phyloP scores from a whole-genome alignment of 2,888 invertebrate genomes.

The Caenorhabditis virilis region DNA sequence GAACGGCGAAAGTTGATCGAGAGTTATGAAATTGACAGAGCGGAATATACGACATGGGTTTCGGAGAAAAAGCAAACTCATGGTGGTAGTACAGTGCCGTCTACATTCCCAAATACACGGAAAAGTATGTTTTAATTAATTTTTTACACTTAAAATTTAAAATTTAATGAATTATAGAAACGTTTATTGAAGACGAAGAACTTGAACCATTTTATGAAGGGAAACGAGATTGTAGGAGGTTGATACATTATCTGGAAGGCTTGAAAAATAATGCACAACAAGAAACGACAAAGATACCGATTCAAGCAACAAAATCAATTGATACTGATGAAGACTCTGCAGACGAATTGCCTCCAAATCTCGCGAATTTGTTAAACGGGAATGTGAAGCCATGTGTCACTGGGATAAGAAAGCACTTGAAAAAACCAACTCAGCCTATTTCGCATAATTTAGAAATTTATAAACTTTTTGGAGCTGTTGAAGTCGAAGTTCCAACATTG shows the following conservation, averaged over 20 bases:
- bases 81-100: constrained; percentile 18
- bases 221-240: constrained; percentile 52
- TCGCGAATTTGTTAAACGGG: background rate
- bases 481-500: constrained; percentile 46
- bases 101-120: constrained; percentile 25
- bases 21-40: constrained; percentile 38
- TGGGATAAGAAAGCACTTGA: constrained; percentile 9
- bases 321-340: constrained; percentile 34
- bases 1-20: constrained; percentile 36
- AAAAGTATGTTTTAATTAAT: constrained; percentile 16
- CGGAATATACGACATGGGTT: constrained; percentile 45
- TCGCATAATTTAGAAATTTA: constrained; percentile 55
- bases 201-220: constrained; percentile 61
- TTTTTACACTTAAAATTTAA: background rate
- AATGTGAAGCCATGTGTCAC: background rate
- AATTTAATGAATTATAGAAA: constrained; percentile 33
- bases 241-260: constrained; percentile 51
- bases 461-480: constrained; percentile 49
- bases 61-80: constrained; percentile 12
- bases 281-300: background rate
- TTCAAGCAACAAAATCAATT: constrained; percentile 3
- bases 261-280: constrained; percentile 14
- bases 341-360: constrained; percentile 41
- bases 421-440: constrained; percentile 45
- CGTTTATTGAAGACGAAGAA: constrained; percentile 44